phyloP scores from a whole-genome alignment of 2,888 invertebrate species.

The Leptopilina syphax region DNA sequence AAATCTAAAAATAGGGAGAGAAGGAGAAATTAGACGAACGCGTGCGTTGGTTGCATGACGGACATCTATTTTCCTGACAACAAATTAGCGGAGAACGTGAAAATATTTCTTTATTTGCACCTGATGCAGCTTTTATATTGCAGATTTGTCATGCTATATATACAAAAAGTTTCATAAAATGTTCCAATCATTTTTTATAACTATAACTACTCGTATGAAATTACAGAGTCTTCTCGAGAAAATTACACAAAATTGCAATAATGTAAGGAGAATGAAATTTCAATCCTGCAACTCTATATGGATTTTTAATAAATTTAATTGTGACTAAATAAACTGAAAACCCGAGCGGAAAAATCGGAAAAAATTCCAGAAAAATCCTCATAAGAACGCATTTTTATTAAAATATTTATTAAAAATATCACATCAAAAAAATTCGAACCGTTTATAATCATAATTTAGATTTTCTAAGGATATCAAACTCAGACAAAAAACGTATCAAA shows the following conservation, averaged over 20 bases:
- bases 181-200: neutral
- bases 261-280: neutral
- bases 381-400: neutral
- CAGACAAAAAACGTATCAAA: too few relatives aligned
- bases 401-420: too few relatives aligned
- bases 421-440: too few relatives aligned
- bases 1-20: too few relatives aligned
- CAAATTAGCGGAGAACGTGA: constrained; percentile 52
- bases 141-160: constrained; percentile 8
- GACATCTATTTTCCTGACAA: constrained; percentile 58
- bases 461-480: too few relatives aligned
- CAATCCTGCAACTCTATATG: neutral
- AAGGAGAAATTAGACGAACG: neutral
- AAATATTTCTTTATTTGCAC: constrained; percentile 43
- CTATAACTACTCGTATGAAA: neutral
- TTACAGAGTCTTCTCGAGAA: neutral
- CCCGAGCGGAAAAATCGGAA: neutral
- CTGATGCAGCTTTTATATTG: neutral
- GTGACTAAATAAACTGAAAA: neutral
- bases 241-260: neutral
- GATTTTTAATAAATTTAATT: neutral
- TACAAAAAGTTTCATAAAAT: neutral
- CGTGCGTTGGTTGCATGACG: constrained; percentile 58
- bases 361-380: neutral
- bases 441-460: too few relatives aligned